Evolutionary conservation across 2,113 vertebrate species (phyloP).

Genomic region (Trachemys scripta): DNA sequence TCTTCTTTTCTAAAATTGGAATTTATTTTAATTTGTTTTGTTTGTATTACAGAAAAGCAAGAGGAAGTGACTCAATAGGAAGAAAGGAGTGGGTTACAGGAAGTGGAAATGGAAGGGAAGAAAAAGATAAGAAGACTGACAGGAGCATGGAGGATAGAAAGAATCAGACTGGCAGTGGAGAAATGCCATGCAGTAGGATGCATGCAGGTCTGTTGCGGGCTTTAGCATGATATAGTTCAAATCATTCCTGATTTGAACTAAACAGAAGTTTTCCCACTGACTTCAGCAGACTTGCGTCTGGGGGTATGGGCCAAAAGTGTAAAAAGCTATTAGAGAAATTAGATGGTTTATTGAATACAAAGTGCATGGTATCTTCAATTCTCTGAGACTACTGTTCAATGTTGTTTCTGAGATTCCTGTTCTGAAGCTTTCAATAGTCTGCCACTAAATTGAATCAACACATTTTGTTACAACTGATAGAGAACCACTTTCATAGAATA

Average conservation of each 20-base stretch:
- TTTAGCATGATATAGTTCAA: too few species aligned
- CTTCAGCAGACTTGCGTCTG: neutral
- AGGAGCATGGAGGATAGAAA: neutral
- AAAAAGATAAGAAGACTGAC: neutral
- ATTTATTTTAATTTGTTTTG: rapidly evolving
- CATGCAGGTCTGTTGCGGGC: too few species aligned
- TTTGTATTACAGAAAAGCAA: neutral
- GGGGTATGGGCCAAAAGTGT: too few species aligned
- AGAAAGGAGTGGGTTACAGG: neutral
- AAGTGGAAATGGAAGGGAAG: neutral
- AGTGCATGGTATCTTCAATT: too few species aligned
- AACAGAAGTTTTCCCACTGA: neutral
- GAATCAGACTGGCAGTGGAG: neutral
- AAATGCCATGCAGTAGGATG: neutral
- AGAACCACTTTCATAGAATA: neutral
- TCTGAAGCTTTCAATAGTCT: neutral
- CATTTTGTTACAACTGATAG: neutral
- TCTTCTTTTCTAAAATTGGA: neutral
- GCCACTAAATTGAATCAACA: neutral
- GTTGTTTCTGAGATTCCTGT: neutral
- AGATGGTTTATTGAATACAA: too few species aligned
- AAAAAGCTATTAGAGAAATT: too few species aligned
- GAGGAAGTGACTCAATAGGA: neutral
- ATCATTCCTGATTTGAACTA: neutral
- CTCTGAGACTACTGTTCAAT: rapidly evolving